A percentile compares a stretch with the other conserved stretches of the same genome.
These are phyloP conservation scores for Lordiphosa andalusiaca DNA, from an alignment of 2,888 invertebrate genomes.

Conservation along the genomic window DNA sequence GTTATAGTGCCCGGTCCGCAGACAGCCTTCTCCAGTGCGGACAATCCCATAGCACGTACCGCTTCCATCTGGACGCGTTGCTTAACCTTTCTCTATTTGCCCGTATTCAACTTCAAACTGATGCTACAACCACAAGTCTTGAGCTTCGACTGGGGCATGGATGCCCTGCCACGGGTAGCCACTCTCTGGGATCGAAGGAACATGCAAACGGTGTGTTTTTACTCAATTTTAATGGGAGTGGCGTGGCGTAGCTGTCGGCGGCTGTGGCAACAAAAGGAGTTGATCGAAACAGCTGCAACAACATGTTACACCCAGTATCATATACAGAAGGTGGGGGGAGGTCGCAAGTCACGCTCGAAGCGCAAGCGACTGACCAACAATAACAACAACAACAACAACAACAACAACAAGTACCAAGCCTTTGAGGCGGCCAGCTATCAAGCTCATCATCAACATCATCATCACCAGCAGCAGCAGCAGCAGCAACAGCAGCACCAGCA, in stretches of 20 bases:
- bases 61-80: conserved; percentile 89
- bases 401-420: conserved; percentile 29
- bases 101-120: conserved; percentile 93
- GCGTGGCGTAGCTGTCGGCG: conserved; percentile 70
- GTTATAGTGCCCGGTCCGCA: conserved; percentile 87
- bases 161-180: conserved; percentile 93
- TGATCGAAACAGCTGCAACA: neutral
- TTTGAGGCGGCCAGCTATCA: conserved; percentile 31
- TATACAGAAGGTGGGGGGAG: conserved; percentile 64
- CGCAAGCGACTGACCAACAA: conserved; percentile 64
- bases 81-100: conserved; percentile 95
- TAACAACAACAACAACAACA: conserved; percentile 24
- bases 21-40: conserved; percentile 92
- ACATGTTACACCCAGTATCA: conserved; percentile 57
- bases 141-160: conserved; percentile 99
- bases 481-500: conserved; percentile 38
- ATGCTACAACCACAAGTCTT: conserved; percentile 92
- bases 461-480: conserved; percentile 43
- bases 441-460: conserved; percentile 17
- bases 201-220: conserved; percentile 88
- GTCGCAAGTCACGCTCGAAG: conserved; percentile 79
- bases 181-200: conserved; percentile 90
- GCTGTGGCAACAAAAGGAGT: conserved; percentile 32
- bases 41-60: conserved; percentile 97
- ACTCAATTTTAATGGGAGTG: conserved; percentile 81